Evolutionary conservation across 1,140 invertebrate species (phyloP).

Genomic region (Tigriopus japonicus): DNA sequence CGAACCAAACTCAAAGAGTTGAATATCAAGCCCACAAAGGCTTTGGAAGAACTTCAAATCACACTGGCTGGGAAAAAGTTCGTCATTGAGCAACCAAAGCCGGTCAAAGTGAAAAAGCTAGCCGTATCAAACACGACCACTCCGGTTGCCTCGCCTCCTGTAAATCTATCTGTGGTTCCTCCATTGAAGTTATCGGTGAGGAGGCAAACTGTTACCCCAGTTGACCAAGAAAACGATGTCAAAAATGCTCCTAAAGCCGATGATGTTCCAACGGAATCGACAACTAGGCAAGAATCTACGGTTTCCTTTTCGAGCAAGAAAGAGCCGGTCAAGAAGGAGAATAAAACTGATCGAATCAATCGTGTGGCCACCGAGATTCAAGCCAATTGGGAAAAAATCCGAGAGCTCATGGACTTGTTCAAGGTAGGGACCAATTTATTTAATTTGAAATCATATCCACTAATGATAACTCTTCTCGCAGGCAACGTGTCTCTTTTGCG

Average conservation of each 20-base stretch:
- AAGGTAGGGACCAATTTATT: too few species aligned
- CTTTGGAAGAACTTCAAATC: not conserved
- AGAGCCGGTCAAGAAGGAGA: not conserved
- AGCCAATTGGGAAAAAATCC: not conserved
- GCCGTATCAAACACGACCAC: too few species aligned
- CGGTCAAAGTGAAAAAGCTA: too few species aligned
- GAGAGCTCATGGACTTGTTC: not conserved
- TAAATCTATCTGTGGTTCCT: not conserved
- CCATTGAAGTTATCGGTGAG: not conserved
- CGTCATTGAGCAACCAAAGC: not conserved
- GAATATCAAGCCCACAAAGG: not conserved
- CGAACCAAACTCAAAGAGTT: not conserved
- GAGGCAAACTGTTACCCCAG: not conserved
- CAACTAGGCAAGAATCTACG: too few species aligned
- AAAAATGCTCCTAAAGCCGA: too few species aligned
- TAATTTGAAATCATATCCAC: too few species aligned
- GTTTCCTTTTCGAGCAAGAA: too few species aligned
- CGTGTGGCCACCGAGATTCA: not conserved
- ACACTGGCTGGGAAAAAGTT: constrained; percentile 1
- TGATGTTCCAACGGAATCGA: too few species aligned
- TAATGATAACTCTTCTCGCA: not conserved
- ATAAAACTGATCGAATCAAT: not conserved
- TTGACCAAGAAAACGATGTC: too few species aligned
- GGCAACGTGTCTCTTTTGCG: constrained; percentile 3
- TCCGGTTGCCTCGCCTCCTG: too few species aligned